These are phyloP conservation scores for Meandrusa payeni DNA, from an alignment of 2,888 invertebrate genomes.

Conservation along the genomic window DNA sequence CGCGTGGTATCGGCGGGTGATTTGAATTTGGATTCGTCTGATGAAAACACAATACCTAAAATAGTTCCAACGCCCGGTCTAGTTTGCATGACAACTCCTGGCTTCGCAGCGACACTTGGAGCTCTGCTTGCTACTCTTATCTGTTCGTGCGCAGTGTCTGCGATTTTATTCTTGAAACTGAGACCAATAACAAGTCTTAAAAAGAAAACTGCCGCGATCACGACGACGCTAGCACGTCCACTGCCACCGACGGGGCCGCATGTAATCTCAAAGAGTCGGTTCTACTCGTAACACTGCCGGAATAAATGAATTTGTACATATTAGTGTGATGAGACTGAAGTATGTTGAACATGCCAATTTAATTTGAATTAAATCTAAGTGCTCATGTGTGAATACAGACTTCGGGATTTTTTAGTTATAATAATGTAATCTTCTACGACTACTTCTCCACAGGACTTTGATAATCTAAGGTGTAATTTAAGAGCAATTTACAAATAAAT, in stretches of 20 bases:
- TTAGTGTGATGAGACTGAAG: constrained; percentile 80
- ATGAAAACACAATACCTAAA: constrained; percentile 81
- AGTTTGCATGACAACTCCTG: constrained; percentile 97
- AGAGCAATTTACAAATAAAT: no score
- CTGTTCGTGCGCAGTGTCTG: constrained; percentile 92
- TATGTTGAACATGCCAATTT: constrained; percentile 68
- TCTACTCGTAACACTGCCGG: constrained; percentile 82
- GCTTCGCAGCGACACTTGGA: constrained; percentile 92
- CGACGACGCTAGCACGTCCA: constrained; percentile 71
- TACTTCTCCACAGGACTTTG: background rate
- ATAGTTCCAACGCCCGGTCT: constrained; percentile 85
- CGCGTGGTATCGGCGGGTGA: constrained; percentile 96
- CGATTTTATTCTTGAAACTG: constrained; percentile 90
- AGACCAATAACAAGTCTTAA: constrained; percentile 83
- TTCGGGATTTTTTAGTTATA: constrained; percentile 25
- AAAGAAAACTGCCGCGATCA: constrained; percentile 75
- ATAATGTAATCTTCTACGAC: background rate
- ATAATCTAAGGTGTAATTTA: no score
- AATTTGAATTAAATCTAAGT: constrained; percentile 57
- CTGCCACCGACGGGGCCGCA: constrained; percentile 68
- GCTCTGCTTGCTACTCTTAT: constrained; percentile 90
- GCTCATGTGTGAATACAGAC: constrained; percentile 45
- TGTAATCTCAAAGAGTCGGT: constrained; percentile 82
- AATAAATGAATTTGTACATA: constrained; percentile 75
- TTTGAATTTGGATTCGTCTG: constrained; percentile 88